Evolutionary conservation across 2,888 invertebrate genomes (phyloP).

Genomic region (Rhamnusium bicolor): DNA sequence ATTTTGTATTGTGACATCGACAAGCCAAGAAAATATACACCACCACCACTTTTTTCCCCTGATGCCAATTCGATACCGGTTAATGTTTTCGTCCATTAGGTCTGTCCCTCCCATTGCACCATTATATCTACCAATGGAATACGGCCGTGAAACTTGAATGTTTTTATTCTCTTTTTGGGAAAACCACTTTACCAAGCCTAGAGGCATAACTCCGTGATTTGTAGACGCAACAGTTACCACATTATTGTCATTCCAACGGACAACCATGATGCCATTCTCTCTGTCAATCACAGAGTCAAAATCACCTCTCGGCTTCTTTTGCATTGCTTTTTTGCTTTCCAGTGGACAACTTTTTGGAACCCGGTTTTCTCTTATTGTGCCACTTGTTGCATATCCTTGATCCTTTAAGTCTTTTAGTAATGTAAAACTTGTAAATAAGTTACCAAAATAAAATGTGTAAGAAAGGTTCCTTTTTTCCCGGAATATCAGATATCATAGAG

Average conservation of each 20-base stretch:
- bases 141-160: conserved; percentile 45
- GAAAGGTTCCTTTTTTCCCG: too few species aligned
- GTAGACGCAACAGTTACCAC: neutral
- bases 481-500: neutral
- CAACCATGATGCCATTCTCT: neutral
- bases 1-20: conserved; percentile 39
- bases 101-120: conserved; percentile 53
- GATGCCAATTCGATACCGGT: conserved; percentile 30
- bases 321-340: neutral
- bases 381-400: neutral
- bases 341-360: neutral
- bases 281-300: conserved; percentile 7
- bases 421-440: neutral
- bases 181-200: neutral
- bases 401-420: too few species aligned
- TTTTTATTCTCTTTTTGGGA: conserved; percentile 8
- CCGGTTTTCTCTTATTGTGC: too few species aligned
- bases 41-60: conserved; percentile 44
- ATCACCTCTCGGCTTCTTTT: conserved; percentile 1
- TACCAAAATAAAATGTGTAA: neutral
- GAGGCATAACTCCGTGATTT: neutral
- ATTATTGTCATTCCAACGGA: neutral
- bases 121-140: conserved; percentile 50
- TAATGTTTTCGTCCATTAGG: conserved; percentile 47
- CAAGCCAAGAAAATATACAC: conserved; percentile 41